These are phyloP conservation scores for Leptinotarsa rubiginosa DNA, from an alignment of 2,888 invertebrate genomes.

Conservation along the genomic window DNA sequence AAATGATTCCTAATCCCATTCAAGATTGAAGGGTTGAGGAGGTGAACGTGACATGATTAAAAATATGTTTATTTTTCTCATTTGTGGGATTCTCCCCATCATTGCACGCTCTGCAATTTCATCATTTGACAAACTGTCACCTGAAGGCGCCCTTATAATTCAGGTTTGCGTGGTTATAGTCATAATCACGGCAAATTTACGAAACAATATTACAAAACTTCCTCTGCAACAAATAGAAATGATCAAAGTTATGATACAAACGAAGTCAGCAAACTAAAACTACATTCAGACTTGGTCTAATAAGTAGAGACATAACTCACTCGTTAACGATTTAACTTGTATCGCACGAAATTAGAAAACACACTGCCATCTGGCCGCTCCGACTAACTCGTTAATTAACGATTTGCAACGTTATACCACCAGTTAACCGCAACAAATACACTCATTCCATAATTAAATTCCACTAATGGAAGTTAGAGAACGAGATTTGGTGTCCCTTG, in stretches of 20 bases:
- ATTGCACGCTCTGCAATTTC: too few species aligned
- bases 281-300: neutral
- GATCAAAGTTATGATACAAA: neutral
- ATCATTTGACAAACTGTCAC: too few species aligned
- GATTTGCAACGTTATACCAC: conserved; percentile 8
- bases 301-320: neutral
- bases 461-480: neutral
- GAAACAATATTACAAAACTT: neutral
- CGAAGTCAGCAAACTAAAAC: neutral
- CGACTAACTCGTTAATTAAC: conserved; percentile 2
- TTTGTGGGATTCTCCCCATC: too few species aligned
- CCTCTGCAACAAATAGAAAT: neutral
- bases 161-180: neutral
- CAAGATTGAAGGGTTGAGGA: too few species aligned
- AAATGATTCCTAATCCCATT: too few species aligned
- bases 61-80: too few species aligned
- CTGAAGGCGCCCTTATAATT: neutral
- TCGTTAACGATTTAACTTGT: conserved; percentile 5
- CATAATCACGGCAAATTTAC: neutral
- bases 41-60: too few species aligned
- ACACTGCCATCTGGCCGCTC: neutral
- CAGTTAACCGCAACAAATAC: conserved; percentile 6
- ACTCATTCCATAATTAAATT: conserved; percentile 11
- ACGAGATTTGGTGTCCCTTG: neutral
- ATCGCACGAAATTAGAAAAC: conserved; percentile 7